Evolutionary conservation across 2,888 invertebrate genomes (phyloP).

Genomic region (Caenorhabditis sp.): DNA sequence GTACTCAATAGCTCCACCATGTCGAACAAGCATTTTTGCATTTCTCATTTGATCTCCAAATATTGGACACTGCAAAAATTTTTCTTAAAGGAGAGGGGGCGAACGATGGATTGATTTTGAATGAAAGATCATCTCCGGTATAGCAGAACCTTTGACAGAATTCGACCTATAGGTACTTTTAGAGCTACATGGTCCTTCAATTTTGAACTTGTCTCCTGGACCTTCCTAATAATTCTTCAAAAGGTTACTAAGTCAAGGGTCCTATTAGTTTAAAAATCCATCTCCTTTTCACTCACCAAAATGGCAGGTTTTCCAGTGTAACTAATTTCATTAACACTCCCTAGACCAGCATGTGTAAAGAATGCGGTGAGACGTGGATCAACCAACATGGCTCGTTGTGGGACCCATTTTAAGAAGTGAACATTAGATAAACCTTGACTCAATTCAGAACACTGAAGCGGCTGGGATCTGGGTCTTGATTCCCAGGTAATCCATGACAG

Average conservation of each 20-base stretch:
- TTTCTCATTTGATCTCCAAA: conserved; percentile 47
- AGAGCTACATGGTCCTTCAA: too few relatives aligned
- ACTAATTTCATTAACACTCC: conserved; percentile 32
- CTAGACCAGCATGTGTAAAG: conserved; percentile 30
- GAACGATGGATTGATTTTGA: too few relatives aligned
- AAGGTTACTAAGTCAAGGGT: too few relatives aligned
- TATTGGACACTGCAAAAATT: conserved; percentile 21
- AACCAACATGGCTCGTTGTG: background rate
- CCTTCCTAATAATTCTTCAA: too few relatives aligned
- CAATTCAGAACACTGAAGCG: conserved; percentile 13
- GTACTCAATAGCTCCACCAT: conserved; percentile 30
- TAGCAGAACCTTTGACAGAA: too few relatives aligned
- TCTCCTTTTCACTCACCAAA: background rate
- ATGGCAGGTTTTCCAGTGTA: conserved; percentile 33
- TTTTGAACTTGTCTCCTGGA: too few relatives aligned
- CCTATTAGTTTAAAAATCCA: too few relatives aligned
- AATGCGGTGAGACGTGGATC: conserved; percentile 28
- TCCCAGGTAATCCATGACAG: conserved; percentile 14
- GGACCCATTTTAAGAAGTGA: conserved; percentile 19
- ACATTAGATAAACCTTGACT: conserved; percentile 14
- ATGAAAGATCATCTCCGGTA: too few relatives aligned
- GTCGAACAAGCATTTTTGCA: conserved; percentile 37
- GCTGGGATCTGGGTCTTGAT: conserved; percentile 16
- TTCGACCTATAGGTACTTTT: too few relatives aligned
- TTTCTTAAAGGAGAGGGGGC: too few relatives aligned